Evolutionary conservation across 2,797 vertebrate species (phyloP).

Genomic region (Potorous gilbertii): DNA sequence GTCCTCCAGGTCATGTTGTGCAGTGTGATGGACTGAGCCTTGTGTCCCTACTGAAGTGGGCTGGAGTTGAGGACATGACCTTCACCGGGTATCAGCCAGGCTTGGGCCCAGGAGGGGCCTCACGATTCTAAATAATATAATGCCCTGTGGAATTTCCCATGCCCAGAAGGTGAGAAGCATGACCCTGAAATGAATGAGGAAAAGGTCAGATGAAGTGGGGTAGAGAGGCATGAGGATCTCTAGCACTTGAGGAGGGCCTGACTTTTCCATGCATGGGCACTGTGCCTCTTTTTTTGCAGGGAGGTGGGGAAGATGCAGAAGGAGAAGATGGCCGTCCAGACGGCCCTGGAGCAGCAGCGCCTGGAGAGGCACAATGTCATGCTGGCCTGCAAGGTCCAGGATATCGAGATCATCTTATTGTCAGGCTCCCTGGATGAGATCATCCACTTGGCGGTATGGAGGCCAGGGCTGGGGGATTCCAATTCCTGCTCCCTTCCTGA

Average conservation of each 20-base stretch:
- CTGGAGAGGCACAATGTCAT: constrained; percentile 92
- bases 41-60: background rate
- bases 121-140: no score
- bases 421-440: constrained; percentile 92
- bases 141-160: no score
- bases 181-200: background rate
- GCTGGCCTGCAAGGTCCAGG: constrained; percentile 92
- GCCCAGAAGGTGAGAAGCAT: background rate
- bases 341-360: constrained; percentile 89
- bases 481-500: background rate
- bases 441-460: constrained; percentile 90
- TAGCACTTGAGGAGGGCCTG: no score
- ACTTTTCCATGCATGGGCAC: no score
- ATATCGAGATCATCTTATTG: constrained; percentile 88
- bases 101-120: background rate
- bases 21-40: background rate
- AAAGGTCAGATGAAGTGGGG: background rate
- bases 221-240: background rate
- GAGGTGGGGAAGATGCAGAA: constrained; percentile 89
- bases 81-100: background rate
- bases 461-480: background rate
- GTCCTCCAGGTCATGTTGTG: background rate
- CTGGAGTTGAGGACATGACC: background rate
- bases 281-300: constrained; percentile 78
- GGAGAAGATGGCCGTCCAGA: constrained; percentile 86